phyloP scores from a whole-genome alignment of 2,797 vertebrate species.

The Peromyscus nudipes region DNA sequence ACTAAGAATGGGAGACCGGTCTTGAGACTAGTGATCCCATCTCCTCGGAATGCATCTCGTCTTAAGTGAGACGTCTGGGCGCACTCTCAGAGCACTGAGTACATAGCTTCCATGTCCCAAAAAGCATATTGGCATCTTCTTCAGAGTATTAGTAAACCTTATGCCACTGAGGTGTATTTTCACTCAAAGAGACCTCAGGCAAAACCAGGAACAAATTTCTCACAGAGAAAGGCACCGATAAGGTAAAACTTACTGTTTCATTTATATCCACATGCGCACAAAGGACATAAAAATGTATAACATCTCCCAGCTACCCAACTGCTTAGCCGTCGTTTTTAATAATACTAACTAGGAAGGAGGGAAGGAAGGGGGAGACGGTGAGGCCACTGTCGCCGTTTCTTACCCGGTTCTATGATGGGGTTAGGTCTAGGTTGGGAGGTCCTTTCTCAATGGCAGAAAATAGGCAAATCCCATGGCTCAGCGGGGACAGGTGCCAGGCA shows the following conservation, averaged over 20 bases:
- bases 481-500: conserved; percentile 51
- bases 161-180: conserved; percentile 20
- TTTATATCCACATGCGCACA: not conserved
- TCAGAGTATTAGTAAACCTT: conserved; percentile 25
- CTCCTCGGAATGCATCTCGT: not conserved
- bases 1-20: not conserved
- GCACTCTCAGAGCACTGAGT: not conserved
- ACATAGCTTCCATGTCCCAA: not conserved
- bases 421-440: not conserved
- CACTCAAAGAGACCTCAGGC: conserved; percentile 17
- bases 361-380: not conserved
- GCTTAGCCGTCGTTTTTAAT: not conserved
- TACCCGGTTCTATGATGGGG: conserved; percentile 47
- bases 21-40: not conserved
- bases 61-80: not conserved
- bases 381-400: not conserved
- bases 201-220: not conserved
- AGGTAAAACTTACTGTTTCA: not conserved
- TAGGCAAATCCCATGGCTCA: not conserved
- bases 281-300: not conserved
- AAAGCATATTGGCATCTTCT: not conserved
- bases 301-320: not conserved
- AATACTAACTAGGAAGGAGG: not conserved
- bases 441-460: not conserved
- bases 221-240: not conserved